These are phyloP conservation scores for Diorhabda elongata DNA, from an alignment of 1,140 invertebrate species.

Conservation along the genomic window DNA sequence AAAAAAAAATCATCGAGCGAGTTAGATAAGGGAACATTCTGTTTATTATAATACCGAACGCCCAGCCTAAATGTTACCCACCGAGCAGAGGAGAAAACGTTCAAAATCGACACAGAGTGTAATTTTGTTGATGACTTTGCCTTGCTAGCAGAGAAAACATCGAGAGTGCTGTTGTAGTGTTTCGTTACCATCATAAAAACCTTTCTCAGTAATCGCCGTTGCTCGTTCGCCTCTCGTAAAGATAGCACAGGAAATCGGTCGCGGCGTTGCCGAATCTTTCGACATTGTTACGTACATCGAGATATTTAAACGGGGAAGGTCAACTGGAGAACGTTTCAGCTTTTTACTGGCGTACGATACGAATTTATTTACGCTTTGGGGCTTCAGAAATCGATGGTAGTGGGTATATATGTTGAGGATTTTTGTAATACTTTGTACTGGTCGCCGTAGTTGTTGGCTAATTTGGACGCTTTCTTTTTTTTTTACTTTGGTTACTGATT, in stretches of 20 bases:
- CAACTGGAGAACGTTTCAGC: constrained; percentile 10
- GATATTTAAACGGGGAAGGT: constrained; percentile 7
- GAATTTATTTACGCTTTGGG: constrained; percentile 14
- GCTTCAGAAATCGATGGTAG: constrained; percentile 12
- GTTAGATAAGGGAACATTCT: not conserved
- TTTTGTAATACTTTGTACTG: constrained; percentile 1
- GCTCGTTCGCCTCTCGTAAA: constrained; percentile 10
- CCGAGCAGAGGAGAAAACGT: not conserved
- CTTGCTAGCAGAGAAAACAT: constrained; percentile 15
- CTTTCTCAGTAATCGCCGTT: constrained; percentile 15
- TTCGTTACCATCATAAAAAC: constrained; percentile 17
- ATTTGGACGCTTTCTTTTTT: not conserved
- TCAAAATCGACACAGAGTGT: constrained; percentile 27
- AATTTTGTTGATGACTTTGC: constrained; percentile 32
- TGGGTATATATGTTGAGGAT: not conserved
- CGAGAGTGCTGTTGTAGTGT: constrained; percentile 12
- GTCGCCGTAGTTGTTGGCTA: not conserved
- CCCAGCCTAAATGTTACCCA: not conserved
- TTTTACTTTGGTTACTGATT: not conserved
- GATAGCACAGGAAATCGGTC: constrained; percentile 22
- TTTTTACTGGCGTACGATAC: not conserved
- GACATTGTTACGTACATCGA: not conserved
- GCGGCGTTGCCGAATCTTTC: constrained; percentile 15
- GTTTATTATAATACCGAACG: not conserved
- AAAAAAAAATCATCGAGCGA: not conserved